phyloP scores from a whole-genome alignment of 2,113 vertebrate species.

The Tautogolabrus adspersus region DNA sequence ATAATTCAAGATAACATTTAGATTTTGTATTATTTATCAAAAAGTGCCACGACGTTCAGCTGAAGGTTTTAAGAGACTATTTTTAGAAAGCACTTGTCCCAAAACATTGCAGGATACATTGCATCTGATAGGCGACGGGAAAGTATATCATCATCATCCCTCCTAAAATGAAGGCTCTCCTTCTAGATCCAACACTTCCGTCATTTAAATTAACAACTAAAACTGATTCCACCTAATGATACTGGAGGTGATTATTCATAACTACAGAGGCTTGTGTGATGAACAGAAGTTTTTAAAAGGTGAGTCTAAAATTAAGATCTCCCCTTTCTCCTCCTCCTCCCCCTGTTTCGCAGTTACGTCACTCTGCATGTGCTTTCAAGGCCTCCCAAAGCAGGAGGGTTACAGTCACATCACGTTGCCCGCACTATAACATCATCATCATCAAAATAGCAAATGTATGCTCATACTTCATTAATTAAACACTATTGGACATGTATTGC shows the following conservation, averaged over 20 bases:
- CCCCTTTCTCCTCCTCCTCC: background rate
- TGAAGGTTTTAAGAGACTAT: slow-evolving; percentile 70
- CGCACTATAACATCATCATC: slow-evolving; percentile 5
- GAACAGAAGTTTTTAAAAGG: slow-evolving; percentile 54
- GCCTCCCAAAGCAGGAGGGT: slow-evolving; percentile 32
- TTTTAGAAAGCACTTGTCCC: slow-evolving; percentile 60
- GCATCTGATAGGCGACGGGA: slow-evolving; percentile 8
- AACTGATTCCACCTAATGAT: slow-evolving; percentile 7
- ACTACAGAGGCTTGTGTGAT: slow-evolving; percentile 39
- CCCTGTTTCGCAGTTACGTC: slow-evolving; percentile 32
- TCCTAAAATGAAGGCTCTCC: background rate
- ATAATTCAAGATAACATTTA: slow-evolving; percentile 76
- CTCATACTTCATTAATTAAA: background rate
- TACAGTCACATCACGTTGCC: slow-evolving; percentile 12
- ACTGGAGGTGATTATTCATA: slow-evolving; percentile 32
- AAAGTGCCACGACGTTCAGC: slow-evolving; percentile 60
- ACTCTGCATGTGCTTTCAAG: slow-evolving; percentile 21
- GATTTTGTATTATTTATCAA: slow-evolving; percentile 79
- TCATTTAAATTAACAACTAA: background rate
- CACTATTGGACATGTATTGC: background rate
- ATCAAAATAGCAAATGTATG: background rate
- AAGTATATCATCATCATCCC: background rate
- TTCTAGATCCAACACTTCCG: slow-evolving; percentile 14
- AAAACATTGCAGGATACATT: slow-evolving; percentile 47
- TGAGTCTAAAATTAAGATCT: slow-evolving; percentile 60